Percentiles rank a stretch among this genome's conserved stretches.
Conservation (phyloP, 2,113 vertebrate genomes). For the Solenodon paradoxus region DNA sequence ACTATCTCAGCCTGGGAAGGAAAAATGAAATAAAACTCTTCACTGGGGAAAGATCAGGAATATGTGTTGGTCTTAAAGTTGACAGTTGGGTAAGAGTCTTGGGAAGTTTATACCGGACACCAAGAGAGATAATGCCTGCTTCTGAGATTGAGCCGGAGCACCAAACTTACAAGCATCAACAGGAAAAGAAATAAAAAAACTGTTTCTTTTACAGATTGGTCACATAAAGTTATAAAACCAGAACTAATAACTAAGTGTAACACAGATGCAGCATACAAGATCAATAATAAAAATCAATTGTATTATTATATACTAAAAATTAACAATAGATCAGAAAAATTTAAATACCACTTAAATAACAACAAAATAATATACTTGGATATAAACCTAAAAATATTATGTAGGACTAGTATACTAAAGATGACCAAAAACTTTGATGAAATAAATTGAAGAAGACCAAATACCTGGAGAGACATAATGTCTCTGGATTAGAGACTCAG, state of each 20-base stretch:
- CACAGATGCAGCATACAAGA: background rate
- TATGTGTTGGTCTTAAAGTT: background rate
- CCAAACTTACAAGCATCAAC: accelerated
- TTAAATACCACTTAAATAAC: background rate
- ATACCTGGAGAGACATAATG: background rate
- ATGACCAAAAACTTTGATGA: background rate
- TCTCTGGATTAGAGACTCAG: background rate
- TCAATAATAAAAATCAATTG: background rate
- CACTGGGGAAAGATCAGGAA: background rate
- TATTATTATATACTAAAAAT: background rate
- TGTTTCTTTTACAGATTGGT: too few species aligned
- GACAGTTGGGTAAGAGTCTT: background rate
- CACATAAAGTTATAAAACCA: background rate
- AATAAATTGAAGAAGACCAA: background rate
- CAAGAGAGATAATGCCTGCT: background rate
- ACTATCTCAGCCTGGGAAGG: background rate
- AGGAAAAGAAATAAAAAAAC: background rate
- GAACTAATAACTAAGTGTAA: background rate
- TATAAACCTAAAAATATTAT: background rate
- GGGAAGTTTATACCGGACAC: background rate
- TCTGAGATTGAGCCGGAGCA: background rate
- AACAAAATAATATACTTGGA: background rate
- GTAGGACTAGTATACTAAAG: background rate
- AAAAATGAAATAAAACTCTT: background rate
- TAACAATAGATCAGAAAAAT: background rate